Conservation (phyloP, 2,113 vertebrate genomes). For the Etheostoma cragini region DNA sequence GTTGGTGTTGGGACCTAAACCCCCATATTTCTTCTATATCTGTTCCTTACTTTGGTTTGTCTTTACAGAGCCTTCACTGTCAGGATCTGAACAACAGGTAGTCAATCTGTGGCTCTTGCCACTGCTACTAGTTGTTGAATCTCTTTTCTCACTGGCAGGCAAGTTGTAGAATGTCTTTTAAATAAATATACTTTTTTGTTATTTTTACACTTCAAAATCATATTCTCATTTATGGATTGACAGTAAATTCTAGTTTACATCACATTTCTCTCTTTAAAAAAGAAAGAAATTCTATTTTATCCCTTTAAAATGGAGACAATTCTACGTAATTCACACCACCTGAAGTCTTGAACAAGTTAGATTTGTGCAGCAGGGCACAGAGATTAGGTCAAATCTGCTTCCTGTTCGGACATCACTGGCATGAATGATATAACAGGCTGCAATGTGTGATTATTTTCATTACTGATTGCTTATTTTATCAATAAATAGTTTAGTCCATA, state of each 20-base stretch:
- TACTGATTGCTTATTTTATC: background rate
- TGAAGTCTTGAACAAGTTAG: background rate
- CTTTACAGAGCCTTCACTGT: conserved; percentile 14
- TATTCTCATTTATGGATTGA: background rate
- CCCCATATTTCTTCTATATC: background rate
- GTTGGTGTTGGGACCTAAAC: too few species aligned
- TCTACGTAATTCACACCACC: background rate
- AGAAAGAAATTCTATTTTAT: background rate
- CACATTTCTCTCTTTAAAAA: background rate
- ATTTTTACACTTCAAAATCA: background rate
- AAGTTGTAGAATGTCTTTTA: conserved; percentile 3
- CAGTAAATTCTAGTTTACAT: background rate
- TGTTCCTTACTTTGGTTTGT: conserved; percentile 9
- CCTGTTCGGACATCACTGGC: too few species aligned
- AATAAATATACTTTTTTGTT: background rate
- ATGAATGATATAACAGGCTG: background rate
- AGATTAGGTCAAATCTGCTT: background rate
- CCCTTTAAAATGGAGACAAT: background rate
- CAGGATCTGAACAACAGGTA: conserved; percentile 32
- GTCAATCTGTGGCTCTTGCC: conserved; percentile 34
- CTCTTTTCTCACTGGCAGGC: background rate
- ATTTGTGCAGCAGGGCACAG: background rate
- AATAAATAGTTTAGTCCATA: background rate
- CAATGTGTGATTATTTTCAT: background rate
- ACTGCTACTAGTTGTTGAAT: conserved; percentile 32